Base-by-base conservation (phyloP, 1,140 invertebrate genomes). In the Drosophila ercepeae region DNA sequence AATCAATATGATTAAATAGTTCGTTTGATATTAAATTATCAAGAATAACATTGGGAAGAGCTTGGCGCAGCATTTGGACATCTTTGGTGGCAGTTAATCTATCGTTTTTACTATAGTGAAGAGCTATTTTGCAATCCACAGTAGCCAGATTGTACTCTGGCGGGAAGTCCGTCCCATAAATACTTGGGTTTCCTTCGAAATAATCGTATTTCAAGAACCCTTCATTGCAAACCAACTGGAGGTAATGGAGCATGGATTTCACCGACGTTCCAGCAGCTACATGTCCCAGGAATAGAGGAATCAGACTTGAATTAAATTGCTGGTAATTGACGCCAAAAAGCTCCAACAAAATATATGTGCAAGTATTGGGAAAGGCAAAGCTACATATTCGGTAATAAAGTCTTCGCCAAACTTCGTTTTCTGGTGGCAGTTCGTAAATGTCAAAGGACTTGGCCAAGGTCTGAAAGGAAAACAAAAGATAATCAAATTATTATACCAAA, bases 1-100 rank as follows among this genome's bases (percentile, higher is more conserved):
- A 94, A 65, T 94, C 93, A 2, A 94, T 13, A 57, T 94, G 93
- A 75, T 92, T 93, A 41, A 93, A 94, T 13, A 71, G 48, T 8
- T 83, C 27, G 25, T 88, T 68, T 0, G 81, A 61, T 1, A 93
- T 71, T 36, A 90, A 72, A 11, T 91, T 90, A 29, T 90, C 84
- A 3, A 89, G 91, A 0, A 93, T 74, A 1, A 90, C 72, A 67
- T 93, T 93, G 0, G 77, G 75, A 5, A 94, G 65, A 14, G 72
- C 54, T 0, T 75, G 61, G 25, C 90, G 84, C 7, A 94, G 64
- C 1, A 46, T 54, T 0, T 79, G 61, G 0, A 92, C 82, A 77
- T 86, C 81, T 9, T 25, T 74, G 0, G 51, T 45, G 2, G 76
- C 48, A 0, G 58, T 14, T 0, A 86, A 6, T 0, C n/a, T 19